Base-by-base conservation (phyloP, 2,888 invertebrate genomes). In the Tipula vernalis region DNA sequence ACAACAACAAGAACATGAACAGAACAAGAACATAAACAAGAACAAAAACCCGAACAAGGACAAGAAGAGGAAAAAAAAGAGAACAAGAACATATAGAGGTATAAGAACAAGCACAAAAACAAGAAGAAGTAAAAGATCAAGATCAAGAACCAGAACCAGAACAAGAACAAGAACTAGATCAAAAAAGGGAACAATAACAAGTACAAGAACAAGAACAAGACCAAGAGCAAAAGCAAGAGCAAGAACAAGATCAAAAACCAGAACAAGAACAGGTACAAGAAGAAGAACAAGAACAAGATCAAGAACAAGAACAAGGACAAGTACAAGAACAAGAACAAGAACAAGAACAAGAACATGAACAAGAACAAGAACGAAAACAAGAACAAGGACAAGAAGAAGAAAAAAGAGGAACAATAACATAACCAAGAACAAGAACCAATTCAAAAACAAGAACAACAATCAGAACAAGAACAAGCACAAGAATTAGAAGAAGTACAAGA, bases 61-160 rank as follows among this genome's bases (percentile, higher is more conserved):
- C 87, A 87, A 86, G 85, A 87, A 86, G 89, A 89, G 88, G 88
- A 89, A 88, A 88, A 89, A 88, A 88, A 88, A 88, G 89, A 89
- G 88, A 87, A 85, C 42, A 44, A 39, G 71, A 12, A 86, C 85
- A 88, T 88, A 88, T 42, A 86, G 44, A 47, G 57, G 36, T 3
- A 86, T 3, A 47, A 87, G 0, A 87, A 36, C 86, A 87, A 88
- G 36, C 87, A 47, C 87, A 39, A 86, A 84, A 18, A 84, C 44
- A 47, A 86, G 85, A 86, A 57, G 5, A 57, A 57, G 57, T 6
- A 57, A 4, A 57, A 57, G 57, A 57, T 6, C 57, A 57, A 57
- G 57, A 57, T 6, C 57, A 57, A 57, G 57, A 57, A 57, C 57
- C 4, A 57, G 57, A 57, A 57, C 57, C 4, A 57, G 57, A 57